Conservation (phyloP, 2,797 vertebrate species). For the Rhodeus uyekii region DNA sequence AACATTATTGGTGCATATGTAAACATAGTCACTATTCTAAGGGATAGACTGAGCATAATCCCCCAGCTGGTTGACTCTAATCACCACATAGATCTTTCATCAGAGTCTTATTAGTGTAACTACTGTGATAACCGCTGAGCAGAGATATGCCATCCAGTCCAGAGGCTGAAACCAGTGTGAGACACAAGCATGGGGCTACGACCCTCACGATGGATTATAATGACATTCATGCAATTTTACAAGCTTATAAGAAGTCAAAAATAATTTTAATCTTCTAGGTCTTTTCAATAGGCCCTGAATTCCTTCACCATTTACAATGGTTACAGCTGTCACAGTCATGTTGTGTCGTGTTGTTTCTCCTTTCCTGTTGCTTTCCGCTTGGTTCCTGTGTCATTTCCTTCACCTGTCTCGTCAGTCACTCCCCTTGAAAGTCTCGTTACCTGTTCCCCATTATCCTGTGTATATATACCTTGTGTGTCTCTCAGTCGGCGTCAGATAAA, state of each 20-base stretch:
- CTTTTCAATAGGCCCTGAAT: background rate
- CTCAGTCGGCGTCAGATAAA: too few species aligned
- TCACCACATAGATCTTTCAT: background rate
- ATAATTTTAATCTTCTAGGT: background rate
- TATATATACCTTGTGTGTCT: too few species aligned
- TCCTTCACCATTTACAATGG: conserved; percentile 84
- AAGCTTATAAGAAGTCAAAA: background rate
- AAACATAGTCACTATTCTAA: background rate
- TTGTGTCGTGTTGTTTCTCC: too few species aligned
- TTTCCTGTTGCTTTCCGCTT: too few species aligned
- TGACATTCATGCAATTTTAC: conserved; percentile 2
- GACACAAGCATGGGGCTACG: background rate
- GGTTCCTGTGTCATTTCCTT: too few species aligned
- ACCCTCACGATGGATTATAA: background rate
- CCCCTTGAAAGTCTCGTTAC: too few species aligned
- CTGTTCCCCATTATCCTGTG: too few species aligned
- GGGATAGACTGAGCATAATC: background rate
- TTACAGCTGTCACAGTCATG: too few species aligned
- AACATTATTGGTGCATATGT: background rate
- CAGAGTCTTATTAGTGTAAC: background rate
- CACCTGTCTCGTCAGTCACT: too few species aligned
- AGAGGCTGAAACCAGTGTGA: background rate
- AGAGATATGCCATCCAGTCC: background rate
- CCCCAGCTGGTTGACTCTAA: background rate
- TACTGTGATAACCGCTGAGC: background rate